These are phyloP conservation scores for Plectropomus leopardus DNA, from an alignment of 2,113 vertebrate genomes.

Conservation along the genomic window DNA sequence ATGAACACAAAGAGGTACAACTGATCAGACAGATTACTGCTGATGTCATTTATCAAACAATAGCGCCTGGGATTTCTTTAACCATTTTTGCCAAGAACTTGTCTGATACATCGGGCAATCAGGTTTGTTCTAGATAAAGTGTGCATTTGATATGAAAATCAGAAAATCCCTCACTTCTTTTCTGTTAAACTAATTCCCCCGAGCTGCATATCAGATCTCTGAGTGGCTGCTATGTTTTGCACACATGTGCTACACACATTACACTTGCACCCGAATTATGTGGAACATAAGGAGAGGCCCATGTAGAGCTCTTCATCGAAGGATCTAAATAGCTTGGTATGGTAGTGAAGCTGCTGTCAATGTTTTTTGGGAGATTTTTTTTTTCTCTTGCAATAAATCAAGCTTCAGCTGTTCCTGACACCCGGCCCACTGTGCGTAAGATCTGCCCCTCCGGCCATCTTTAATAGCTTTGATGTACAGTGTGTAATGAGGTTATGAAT, in stretches of 20 bases:
- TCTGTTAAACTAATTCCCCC: slow-evolving; percentile 20
- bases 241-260: slow-evolving; percentile 46
- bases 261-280: slow-evolving; percentile 29
- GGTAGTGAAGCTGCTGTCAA: slow-evolving; percentile 7
- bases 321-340: slow-evolving; percentile 15
- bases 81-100: neutral
- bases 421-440: neutral
- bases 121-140: slow-evolving; percentile 1
- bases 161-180: neutral
- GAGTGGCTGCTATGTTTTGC: slow-evolving; percentile 17
- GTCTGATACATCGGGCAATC: neutral
- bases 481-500: neutral
- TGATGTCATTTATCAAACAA: slow-evolving; percentile 22
- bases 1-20: neutral
- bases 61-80: slow-evolving; percentile 2
- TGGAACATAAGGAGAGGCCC: slow-evolving; percentile 27
- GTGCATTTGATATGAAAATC: slow-evolving; percentile 3
- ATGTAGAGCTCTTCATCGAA: slow-evolving; percentile 27
- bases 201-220: slow-evolving; percentile 20
- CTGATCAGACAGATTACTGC: slow-evolving; percentile 7
- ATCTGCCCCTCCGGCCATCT: neutral
- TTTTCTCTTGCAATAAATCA: slow-evolving; percentile 18
- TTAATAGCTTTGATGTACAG: slow-evolving; percentile 8
- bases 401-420: slow-evolving; percentile 10
- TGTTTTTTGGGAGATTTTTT: slow-evolving; percentile 8